phyloP scores from a whole-genome alignment of 2,888 invertebrate genomes.

The Omphaloscelis lunosa region DNA sequence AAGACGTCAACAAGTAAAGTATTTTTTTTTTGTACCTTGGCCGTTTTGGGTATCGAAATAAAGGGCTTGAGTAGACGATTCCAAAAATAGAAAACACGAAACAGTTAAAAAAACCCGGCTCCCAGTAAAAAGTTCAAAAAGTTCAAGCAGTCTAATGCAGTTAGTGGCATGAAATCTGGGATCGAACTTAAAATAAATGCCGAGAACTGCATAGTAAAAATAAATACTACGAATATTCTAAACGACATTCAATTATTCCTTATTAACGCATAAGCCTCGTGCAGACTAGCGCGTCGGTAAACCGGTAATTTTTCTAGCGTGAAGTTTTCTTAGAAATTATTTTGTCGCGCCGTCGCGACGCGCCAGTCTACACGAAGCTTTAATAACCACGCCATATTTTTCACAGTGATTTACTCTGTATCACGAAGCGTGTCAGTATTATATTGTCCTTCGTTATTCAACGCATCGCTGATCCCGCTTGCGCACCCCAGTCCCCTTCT shows the following conservation, averaged over 20 bases:
- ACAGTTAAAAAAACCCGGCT: neutral
- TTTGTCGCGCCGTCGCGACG: no score
- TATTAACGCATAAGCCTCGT: neutral
- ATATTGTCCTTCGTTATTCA: constrained; percentile 12
- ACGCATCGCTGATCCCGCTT: constrained; percentile 36
- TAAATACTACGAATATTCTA: neutral
- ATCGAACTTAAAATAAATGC: neutral
- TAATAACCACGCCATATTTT: neutral
- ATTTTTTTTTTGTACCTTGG: neutral
- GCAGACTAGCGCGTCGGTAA: no score
- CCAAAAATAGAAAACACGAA: neutral
- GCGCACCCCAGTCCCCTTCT: constrained; percentile 31
- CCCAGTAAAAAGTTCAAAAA: neutral
- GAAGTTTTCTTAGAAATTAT: no score
- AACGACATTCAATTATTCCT: neutral
- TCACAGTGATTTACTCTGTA: neutral
- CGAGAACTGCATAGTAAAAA: neutral
- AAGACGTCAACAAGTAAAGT: neutral
- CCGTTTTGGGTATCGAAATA: neutral
- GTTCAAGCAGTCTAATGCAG: neutral
- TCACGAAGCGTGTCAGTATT: neutral
- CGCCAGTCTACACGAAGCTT: no score
- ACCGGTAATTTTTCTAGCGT: no score
- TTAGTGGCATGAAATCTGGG: neutral
- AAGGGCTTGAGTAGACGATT: neutral